These are phyloP conservation scores for Onychomys leucogaster DNA, from an alignment of 2,797 vertebrate genomes.

Conservation along the genomic window DNA sequence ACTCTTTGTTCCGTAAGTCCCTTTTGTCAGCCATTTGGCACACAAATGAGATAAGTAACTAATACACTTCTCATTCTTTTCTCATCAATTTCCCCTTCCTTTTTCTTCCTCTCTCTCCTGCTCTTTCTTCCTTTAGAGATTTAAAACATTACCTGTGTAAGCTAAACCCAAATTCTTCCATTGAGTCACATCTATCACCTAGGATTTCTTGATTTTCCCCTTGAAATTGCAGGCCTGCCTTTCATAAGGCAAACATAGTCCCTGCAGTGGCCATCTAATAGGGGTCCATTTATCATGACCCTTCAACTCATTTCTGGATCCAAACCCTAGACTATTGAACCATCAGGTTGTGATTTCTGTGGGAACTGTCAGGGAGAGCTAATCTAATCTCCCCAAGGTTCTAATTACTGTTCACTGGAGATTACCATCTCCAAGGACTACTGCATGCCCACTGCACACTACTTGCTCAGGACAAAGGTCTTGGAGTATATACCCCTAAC, in stretches of 20 bases:
- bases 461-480: neutral
- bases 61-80: neutral
- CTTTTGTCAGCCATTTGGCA: neutral
- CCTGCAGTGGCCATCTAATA: neutral
- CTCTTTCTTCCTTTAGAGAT: neutral
- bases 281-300: neutral
- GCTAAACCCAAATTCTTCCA: neutral
- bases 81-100: neutral
- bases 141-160: neutral
- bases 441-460: neutral
- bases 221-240: neutral
- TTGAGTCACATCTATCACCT: neutral
- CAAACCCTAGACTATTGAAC: neutral
- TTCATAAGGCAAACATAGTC: neutral
- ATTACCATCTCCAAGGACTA: neutral
- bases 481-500: neutral
- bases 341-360: neutral
- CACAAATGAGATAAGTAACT: neutral
- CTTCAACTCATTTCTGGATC: neutral
- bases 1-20: neutral
- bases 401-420: neutral
- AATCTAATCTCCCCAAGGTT: neutral
- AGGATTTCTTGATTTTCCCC: constrained; percentile 30
- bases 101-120: neutral
- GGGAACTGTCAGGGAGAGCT: neutral